A percentile compares a stretch with the other conserved stretches of the same genome.
phyloP scores from a whole-genome alignment of 2,888 invertebrate genomes.

The Elegia similella region DNA sequence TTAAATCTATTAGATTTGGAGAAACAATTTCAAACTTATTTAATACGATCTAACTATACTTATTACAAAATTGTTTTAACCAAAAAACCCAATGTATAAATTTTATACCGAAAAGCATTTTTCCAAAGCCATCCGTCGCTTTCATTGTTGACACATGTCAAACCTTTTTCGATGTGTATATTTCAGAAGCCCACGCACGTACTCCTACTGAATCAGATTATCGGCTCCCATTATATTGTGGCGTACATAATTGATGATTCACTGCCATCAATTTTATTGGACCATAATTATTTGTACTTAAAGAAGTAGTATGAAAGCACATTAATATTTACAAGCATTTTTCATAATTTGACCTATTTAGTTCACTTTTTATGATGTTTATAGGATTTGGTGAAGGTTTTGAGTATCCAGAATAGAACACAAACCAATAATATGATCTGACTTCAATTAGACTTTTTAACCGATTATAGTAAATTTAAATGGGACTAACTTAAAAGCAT shows the following conservation, averaged over 20 bases:
- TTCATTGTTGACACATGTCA: not conserved
- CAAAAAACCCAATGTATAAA: not conserved
- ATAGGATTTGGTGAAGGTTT: too few relatives aligned
- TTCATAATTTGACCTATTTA: too few relatives aligned
- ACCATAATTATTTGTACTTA: not conserved
- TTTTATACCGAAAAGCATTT: not conserved
- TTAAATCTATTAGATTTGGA: too few relatives aligned
- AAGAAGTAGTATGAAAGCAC: not conserved
- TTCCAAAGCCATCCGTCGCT: not conserved
- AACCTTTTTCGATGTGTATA: slow-evolving; percentile 6
- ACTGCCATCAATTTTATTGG: not conserved
- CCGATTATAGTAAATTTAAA: too few relatives aligned
- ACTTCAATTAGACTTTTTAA: too few relatives aligned
- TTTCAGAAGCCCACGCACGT: not conserved
- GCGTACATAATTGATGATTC: not conserved
- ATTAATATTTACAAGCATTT: not conserved
- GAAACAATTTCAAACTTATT: too few relatives aligned
- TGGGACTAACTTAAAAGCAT: too few relatives aligned
- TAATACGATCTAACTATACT: too few relatives aligned
- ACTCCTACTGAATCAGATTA: not conserved
- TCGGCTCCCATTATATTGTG: not conserved
- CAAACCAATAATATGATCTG: too few relatives aligned
- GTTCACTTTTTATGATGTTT: too few relatives aligned
- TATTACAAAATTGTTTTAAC: too few relatives aligned
- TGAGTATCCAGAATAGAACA: too few relatives aligned